These are phyloP conservation scores for Stomatorhinus ivindoensis DNA, from an alignment of 2,113 vertebrate genomes.

Conservation along the genomic window DNA sequence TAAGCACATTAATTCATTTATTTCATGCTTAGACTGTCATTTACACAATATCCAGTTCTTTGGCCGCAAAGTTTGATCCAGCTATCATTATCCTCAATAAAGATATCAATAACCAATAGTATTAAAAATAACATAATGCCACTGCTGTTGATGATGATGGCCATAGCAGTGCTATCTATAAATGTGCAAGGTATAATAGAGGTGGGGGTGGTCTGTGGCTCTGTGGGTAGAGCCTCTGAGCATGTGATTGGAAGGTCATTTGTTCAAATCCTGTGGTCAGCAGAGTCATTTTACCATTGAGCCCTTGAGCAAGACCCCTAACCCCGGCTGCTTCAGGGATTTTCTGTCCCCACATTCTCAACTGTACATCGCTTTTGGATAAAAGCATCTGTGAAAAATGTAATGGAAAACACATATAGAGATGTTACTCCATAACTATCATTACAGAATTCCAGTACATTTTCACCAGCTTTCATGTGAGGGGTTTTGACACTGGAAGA, in stretches of 20 bases:
- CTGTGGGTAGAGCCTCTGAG: not conserved
- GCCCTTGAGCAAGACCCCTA: not conserved
- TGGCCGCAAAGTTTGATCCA: conserved; percentile 39
- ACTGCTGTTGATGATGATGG: not conserved
- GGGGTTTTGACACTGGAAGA: not conserved
- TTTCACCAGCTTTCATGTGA: not conserved
- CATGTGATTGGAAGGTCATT: not conserved
- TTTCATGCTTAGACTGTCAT: conserved; percentile 56
- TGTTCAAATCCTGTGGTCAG: not conserved
- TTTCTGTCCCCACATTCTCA: not conserved
- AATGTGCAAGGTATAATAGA: not conserved
- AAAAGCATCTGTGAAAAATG: not conserved
- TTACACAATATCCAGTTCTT: conserved; percentile 63
- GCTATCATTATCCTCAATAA: conserved; percentile 33
- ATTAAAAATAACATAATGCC: not conserved
- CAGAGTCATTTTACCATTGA: not conserved
- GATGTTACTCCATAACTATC: not conserved
- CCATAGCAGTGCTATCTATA: not conserved
- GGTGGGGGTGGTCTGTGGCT: not conserved
- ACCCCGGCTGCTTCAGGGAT: not conserved
- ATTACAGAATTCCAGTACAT: not conserved
- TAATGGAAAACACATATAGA: not conserved
- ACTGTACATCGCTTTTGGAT: not conserved
- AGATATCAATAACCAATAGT: not conserved
- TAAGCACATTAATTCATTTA: conserved; percentile 50